Conservation (phyloP, 2,888 invertebrate genomes). For the Orthonychiurus folsomi region DNA sequence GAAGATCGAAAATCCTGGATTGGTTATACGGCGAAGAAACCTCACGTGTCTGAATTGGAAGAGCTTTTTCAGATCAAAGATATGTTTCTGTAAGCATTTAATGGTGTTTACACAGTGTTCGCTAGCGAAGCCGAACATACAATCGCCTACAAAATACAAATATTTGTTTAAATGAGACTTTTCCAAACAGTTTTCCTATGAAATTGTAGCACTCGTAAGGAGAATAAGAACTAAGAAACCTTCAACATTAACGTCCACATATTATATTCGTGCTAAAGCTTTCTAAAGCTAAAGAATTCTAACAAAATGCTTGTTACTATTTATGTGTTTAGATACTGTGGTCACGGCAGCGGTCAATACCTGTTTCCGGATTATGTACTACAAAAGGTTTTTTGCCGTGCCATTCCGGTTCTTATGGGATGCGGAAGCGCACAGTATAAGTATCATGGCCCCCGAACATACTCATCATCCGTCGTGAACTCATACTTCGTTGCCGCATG, state of each 20-base stretch:
- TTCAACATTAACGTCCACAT: too few relatives aligned
- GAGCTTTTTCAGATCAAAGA: conserved; percentile 54
- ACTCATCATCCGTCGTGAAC: conserved; percentile 54
- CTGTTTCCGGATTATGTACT: conserved; percentile 53
- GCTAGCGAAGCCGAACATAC: too few relatives aligned
- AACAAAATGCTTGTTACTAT: not conserved
- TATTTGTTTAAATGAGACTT: too few relatives aligned
- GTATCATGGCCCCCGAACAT: conserved; percentile 49
- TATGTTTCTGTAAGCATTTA: conserved; percentile 55
- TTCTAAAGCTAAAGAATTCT: conserved; percentile 1
- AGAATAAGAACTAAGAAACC: too few relatives aligned
- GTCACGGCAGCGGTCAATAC: conserved; percentile 65
- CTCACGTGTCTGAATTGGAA: conserved; percentile 49
- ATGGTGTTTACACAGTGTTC: too few relatives aligned
- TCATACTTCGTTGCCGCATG: conserved; percentile 58
- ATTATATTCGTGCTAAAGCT: too few relatives aligned
- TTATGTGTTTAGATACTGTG: conserved; percentile 55
- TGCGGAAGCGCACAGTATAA: conserved; percentile 58
- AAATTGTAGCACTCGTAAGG: too few relatives aligned
- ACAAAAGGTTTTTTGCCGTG: conserved; percentile 50
- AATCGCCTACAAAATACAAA: too few relatives aligned
- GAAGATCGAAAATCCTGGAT: conserved; percentile 55
- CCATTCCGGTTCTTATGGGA: conserved; percentile 59
- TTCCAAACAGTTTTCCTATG: too few relatives aligned
- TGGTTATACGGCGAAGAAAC: conserved; percentile 49